Evolutionary conservation across 2,797 vertebrate genomes (phyloP).

Genomic region (Etheostoma perlongum): DNA sequence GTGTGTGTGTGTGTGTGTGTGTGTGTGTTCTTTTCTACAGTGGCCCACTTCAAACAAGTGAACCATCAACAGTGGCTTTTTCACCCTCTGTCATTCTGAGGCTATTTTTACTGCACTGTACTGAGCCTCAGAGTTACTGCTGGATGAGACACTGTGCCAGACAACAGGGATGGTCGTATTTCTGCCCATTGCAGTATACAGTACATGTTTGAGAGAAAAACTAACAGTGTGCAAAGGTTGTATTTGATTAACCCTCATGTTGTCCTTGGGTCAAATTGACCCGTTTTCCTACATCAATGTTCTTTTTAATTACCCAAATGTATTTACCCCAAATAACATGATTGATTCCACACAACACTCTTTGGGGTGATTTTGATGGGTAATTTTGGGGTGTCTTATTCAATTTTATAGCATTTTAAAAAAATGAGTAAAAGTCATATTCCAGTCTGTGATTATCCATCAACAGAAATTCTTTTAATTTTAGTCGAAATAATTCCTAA

Average conservation of each 20-base stretch:
- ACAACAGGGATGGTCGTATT: conserved; percentile 9
- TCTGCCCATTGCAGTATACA: conserved; percentile 15
- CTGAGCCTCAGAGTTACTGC: conserved; percentile 48
- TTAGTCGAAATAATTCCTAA: too few relatives aligned
- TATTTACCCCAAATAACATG: too few relatives aligned
- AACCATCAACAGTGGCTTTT: conserved; percentile 82
- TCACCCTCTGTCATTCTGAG: conserved; percentile 82
- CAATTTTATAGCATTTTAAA: too few relatives aligned
- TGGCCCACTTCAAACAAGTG: conserved; percentile 81
- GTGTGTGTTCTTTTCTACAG: conserved; percentile 2
- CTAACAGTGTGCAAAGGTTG: not conserved
- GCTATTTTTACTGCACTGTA: conserved; percentile 78
- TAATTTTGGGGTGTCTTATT: too few relatives aligned
- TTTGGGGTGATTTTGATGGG: too few relatives aligned
- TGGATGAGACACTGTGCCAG: conserved; percentile 5
- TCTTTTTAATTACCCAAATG: too few relatives aligned
- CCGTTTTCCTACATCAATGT: too few relatives aligned
- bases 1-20: conserved; percentile 33
- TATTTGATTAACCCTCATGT: not conserved
- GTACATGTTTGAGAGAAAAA: conserved; percentile 15
- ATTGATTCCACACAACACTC: too few relatives aligned
- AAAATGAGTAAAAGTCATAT: too few relatives aligned
- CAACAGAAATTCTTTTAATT: too few relatives aligned
- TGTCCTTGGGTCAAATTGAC: too few relatives aligned
- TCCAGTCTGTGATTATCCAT: too few relatives aligned